phyloP scores from a whole-genome alignment of 1,140 invertebrate genomes.

The Helicorthomorpha holstii region DNA sequence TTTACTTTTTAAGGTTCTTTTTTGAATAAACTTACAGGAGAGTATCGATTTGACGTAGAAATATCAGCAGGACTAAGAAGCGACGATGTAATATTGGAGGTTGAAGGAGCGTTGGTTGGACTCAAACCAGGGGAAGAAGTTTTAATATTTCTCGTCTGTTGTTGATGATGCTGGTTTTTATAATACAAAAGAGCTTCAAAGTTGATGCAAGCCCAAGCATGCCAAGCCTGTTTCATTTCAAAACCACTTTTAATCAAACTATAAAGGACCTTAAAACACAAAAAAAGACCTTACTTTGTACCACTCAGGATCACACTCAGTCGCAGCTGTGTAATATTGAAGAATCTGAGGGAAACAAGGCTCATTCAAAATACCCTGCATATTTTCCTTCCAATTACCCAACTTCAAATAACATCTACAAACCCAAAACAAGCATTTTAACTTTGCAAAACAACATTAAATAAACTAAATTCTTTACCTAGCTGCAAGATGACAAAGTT shows the following conservation, averaged over 20 bases:
- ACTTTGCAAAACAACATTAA: background rate
- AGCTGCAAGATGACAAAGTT: conserved; percentile 47
- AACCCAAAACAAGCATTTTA: conserved; percentile 10
- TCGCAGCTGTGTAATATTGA: conserved; percentile 67
- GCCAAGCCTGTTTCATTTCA: conserved; percentile 98
- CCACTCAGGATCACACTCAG: conserved; percentile 58
- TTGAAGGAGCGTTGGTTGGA: background rate
- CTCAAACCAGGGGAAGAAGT: conserved; percentile 6
- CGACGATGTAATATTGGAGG: conserved; percentile 6
- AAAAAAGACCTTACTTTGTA: conserved; percentile 28
- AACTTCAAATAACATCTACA: conserved; percentile 66
- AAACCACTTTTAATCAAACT: conserved; percentile 3
- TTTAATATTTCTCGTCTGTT: no score
- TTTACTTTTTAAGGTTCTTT: no score
- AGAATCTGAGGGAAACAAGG: conserved; percentile 63
- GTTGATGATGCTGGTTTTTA: conserved; percentile 40
- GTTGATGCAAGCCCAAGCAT: conserved; percentile 94
- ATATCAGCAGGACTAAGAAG: background rate
- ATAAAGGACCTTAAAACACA: conserved; percentile 6
- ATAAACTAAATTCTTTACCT: conserved; percentile 22
- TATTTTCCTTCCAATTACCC: conserved; percentile 72
- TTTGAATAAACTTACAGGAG: no score
- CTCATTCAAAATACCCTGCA: conserved; percentile 62
- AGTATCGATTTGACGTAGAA: no score
- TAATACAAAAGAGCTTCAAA: conserved; percentile 89